Base-by-base conservation (phyloP, 2,113 vertebrate species). In the Andinoacara biseriatus region DNA sequence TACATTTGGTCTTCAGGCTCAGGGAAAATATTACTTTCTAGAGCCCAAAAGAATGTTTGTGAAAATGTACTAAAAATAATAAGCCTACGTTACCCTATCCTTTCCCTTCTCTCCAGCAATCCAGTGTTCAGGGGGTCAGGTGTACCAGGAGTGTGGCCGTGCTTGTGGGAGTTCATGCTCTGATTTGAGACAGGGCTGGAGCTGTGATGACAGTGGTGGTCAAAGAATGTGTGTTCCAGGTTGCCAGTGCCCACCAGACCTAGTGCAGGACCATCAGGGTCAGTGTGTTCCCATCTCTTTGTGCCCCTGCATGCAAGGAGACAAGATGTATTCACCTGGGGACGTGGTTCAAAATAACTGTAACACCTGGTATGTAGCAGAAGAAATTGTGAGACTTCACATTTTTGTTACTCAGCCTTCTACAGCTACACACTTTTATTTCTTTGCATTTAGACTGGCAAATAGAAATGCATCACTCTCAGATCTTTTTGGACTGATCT, bases 211-310 rank as follows among this genome's bases (percentile, higher is more conserved):
- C 0, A 43, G 87, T 1, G 83, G 54, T 9, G 77, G 78, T 56
- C 52, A 61, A 5, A 80, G 33, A 61, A 74, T 61, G 1, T 98
- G 98, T 20, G 96, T 97, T 77, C 94, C 98, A 0, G 97, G 97
- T 5, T 99, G 97, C 82, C 96, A 95, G 82, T 99, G 98, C 65
- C 96, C 96, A 0, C 14, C 58, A 0, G 97, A 96, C 11, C 92
- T 98, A 65, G 93, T 96, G 13, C 94, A 96, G 93, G 96, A 97
- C 57, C 89, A 95, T 0, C 89, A 94, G 4, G 96, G 96, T 1
- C 97, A 97, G 89, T 98, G 98, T 49, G 93, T 98, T 17, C 95
- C 94, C 2, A 85, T 94, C 3, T 65, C 54, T 3, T 79, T 95
- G 94, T 98, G 97, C 46, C 87, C 95, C 8, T 98, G 97, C 84